Evolutionary conservation across 2,113 vertebrate genomes (phyloP).

Genomic region (Oreochromis spilurus): DNA sequence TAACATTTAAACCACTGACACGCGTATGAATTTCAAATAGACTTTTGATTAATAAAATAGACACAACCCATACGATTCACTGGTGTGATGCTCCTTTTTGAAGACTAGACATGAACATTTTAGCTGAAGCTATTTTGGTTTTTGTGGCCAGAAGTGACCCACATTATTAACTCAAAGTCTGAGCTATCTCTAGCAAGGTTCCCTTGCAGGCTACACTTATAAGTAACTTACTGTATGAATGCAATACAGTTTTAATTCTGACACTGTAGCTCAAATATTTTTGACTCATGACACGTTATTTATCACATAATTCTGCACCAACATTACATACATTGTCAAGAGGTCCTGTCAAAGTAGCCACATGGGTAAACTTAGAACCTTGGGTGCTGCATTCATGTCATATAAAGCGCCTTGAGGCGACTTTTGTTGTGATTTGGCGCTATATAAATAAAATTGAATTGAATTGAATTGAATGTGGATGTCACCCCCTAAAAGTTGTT

Average conservation of each 20-base stretch:
- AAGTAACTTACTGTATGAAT: neutral
- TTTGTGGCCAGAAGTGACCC: neutral
- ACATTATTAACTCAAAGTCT: rapidly evolving
- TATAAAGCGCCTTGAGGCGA: too few species aligned
- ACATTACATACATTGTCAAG: neutral
- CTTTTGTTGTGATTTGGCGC: too few species aligned
- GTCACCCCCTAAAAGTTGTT: neutral
- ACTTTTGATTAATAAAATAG: neutral
- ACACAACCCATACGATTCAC: neutral
- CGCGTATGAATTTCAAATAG: neutral
- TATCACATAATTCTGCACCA: neutral
- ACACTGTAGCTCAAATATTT: neutral
- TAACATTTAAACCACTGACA: neutral
- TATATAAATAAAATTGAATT: too few species aligned
- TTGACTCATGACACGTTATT: neutral
- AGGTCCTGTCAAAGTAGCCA: neutral
- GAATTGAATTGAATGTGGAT: too few species aligned
- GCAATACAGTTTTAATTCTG: neutral
- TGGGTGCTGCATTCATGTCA: neutral
- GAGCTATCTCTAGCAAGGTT: neutral
- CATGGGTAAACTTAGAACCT: neutral
- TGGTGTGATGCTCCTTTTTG: neutral
- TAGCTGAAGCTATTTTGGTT: neutral
- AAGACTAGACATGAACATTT: neutral
- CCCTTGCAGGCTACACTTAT: neutral